A percentile compares a stretch with the other conserved stretches of the same genome.
These are phyloP conservation scores for Psittacula echo DNA, from an alignment of 2,797 vertebrate species.

Conservation along the genomic window DNA sequence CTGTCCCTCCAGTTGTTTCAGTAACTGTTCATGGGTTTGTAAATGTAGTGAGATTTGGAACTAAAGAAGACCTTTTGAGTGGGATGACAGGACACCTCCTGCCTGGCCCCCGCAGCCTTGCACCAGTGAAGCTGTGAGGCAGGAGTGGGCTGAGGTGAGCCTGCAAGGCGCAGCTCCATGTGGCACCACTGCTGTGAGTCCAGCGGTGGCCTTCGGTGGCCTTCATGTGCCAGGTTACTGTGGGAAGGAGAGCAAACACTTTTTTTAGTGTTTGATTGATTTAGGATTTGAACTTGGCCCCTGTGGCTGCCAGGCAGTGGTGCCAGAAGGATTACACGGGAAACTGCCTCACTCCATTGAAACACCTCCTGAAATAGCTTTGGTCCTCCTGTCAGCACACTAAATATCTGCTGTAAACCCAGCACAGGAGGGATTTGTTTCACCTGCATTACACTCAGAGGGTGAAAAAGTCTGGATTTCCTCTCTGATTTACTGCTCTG, in stretches of 20 bases:
- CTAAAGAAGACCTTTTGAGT: not conserved
- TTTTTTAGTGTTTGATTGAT: not conserved
- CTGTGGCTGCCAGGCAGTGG: not conserved
- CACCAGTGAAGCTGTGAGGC: fast-evolving
- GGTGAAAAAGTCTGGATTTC: not conserved
- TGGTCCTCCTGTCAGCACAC: not conserved
- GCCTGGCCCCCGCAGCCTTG: not conserved
- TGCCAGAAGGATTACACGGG: not conserved
- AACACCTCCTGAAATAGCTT: not conserved
- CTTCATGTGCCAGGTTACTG: not conserved
- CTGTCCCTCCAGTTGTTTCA: not conserved
- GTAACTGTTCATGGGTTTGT: not conserved
- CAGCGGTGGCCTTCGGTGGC: fast-evolving
- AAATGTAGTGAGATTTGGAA: not conserved
- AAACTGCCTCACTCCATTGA: not conserved
- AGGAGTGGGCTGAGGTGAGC: not conserved
- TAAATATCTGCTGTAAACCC: not conserved
- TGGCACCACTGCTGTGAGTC: fast-evolving
- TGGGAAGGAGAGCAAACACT: fast-evolving
- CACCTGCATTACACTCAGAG: not conserved
- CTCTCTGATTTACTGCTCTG: not conserved
- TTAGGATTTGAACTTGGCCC: not conserved
- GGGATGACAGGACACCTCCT: not conserved
- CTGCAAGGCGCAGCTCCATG: fast-evolving
- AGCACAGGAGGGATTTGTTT: not conserved